These are phyloP conservation scores for Aptenodytes patagonicus DNA, from an alignment of 2,113 vertebrate species.

Conservation along the genomic window DNA sequence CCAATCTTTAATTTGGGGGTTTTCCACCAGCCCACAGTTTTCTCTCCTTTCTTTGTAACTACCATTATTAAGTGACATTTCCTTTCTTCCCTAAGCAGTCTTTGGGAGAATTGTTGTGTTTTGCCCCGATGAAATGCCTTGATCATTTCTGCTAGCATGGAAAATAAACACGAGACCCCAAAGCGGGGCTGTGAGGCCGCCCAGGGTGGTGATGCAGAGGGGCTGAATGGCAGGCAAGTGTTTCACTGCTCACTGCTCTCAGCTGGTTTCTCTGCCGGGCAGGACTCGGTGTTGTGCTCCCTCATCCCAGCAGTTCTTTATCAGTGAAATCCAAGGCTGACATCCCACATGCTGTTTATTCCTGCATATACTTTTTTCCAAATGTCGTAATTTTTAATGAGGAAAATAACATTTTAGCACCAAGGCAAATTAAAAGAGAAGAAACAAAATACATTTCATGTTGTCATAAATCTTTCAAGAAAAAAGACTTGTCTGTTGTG, in stretches of 20 bases:
- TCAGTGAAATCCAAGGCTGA: background rate
- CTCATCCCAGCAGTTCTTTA: background rate
- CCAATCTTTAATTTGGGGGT: background rate
- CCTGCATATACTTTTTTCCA: background rate
- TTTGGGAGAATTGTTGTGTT: background rate
- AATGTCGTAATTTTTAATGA: background rate
- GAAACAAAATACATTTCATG: background rate
- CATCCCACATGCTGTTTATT: background rate
- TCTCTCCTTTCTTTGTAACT: background rate
- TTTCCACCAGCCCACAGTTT: background rate
- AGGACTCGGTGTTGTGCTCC: rapidly evolving
- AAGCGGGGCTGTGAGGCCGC: rapidly evolving
- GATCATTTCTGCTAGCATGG: background rate
- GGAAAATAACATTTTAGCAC: constrained; percentile 13
- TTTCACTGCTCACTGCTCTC: background rate
- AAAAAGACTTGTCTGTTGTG: background rate
- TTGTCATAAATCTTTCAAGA: background rate
- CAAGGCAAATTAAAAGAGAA: background rate
- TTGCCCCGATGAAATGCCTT: background rate
- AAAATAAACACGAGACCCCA: rapidly evolving
- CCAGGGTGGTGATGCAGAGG: background rate
- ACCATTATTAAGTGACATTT: background rate
- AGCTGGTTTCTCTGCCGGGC: background rate
- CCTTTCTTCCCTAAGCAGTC: background rate
- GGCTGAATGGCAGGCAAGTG: background rate